Conservation (phyloP, 2,113 vertebrate species). For the Coptodon bakossiorum region DNA sequence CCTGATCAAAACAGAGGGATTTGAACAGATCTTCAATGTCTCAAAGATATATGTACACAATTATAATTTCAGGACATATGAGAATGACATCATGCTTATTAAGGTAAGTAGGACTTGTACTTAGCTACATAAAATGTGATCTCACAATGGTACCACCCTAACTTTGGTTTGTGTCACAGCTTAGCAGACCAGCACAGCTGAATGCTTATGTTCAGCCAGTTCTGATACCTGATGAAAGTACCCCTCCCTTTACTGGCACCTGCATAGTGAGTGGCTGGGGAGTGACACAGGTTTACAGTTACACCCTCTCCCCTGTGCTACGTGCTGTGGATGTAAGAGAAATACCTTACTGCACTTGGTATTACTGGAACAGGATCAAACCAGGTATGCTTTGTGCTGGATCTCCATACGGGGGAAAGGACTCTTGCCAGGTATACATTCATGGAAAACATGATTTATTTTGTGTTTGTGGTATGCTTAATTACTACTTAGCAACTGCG, state of each 20-base stretch:
- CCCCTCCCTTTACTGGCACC: fast-evolving
- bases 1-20: constrained; percentile 40
- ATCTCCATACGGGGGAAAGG: constrained; percentile 63
- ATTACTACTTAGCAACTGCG: not conserved
- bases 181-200: constrained; percentile 48
- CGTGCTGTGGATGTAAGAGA: constrained; percentile 62
- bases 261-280: constrained; percentile 77
- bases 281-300: constrained; percentile 51
- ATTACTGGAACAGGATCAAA: constrained; percentile 56
- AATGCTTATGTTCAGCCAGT: constrained; percentile 57
- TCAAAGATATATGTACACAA: constrained; percentile 16
- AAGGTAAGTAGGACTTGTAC: constrained; percentile 45
- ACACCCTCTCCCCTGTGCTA: constrained; percentile 56
- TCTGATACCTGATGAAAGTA: not conserved
- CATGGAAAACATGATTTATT: not conserved
- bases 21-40: constrained; percentile 60
- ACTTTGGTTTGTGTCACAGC: constrained; percentile 43
- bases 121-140: not conserved
- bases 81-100: constrained; percentile 72
- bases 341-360: constrained; percentile 32
- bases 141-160: not conserved
- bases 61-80: constrained; percentile 48
- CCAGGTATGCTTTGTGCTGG: constrained; percentile 73
- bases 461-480: not conserved
- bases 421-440: constrained; percentile 72